Base-by-base conservation (phyloP, 2,113 vertebrate genomes). In the Esox niger region DNA sequence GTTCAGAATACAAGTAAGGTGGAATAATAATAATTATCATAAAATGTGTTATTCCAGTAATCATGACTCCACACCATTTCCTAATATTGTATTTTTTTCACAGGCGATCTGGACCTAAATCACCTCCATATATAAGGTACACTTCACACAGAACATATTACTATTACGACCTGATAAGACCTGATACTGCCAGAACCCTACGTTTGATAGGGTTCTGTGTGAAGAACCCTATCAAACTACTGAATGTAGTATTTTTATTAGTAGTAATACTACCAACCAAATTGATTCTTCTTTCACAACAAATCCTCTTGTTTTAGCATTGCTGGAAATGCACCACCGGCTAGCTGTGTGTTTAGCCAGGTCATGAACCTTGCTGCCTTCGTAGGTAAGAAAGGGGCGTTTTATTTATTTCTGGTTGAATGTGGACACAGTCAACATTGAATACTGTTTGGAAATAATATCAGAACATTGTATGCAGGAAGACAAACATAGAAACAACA, bases 361-460 rank as follows among this genome's bases (percentile, higher is more conserved):
- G 91, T 97, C 64, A 94, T 95, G 94, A 97, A 95, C 86, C 89
- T 97, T 90, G 90, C 94, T 4, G 95, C 94, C 0, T 96, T 96
- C 86, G 88, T 92, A 84, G 96, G 96, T 98, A 93, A 79, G 90
- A 81, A 52, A 63, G 27, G 58, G 58, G 8, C 68, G 58, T 61
- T 29, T 31, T 52, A 17, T 23, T 6, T 52, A 23, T 52, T 6
- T 23, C 7, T 64, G 57, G 20, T 64, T 47, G 27, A 10, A 43
- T 43, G 38, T 4, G 17, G 17, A 17, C 38, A 43, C 5, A 15
- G 35, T 43, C 3, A 43, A 43, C 35, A 17, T 43, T 43, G 38
- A 15, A 43, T 4, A 43, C 17, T 43, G 38, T 43, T 15, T 15
- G 11, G 17, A 15, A 43, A 43, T 43, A 43, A 17, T 17, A 4